A percentile compares a stretch with the other conserved stretches of the same genome.
Conservation (phyloP, 2,113 vertebrate genomes). For the Lasiurus cinereus region DNA sequence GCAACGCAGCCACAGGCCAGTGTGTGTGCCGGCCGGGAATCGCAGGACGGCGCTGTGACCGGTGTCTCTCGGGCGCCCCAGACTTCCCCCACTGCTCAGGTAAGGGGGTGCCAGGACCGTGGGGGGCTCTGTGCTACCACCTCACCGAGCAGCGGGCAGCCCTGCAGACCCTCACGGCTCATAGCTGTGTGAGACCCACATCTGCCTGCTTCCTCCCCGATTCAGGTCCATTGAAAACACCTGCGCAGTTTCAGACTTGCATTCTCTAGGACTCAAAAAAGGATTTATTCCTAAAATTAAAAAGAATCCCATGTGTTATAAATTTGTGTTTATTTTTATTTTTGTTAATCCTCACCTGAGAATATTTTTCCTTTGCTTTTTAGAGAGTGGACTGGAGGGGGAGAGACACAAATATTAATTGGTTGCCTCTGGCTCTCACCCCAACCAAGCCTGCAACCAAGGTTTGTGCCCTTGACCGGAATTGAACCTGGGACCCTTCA, state of each 20-base stretch:
- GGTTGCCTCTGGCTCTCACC: too few species aligned
- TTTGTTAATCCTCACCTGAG: too few species aligned
- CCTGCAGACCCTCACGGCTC: background rate
- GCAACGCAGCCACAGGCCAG: constrained; percentile 89
- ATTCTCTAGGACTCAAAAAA: background rate
- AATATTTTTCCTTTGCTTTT: too few species aligned
- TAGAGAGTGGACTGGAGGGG: too few species aligned
- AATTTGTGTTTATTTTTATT: background rate
- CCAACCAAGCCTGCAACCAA: too few species aligned
- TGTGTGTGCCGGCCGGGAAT: constrained; percentile 89
- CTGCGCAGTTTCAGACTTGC: background rate
- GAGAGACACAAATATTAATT: too few species aligned
- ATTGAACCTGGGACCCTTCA: too few species aligned
- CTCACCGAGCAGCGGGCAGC: background rate
- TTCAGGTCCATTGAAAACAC: background rate
- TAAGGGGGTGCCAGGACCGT: constrained; percentile 64
- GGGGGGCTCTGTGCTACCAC: background rate
- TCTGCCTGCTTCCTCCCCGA: background rate
- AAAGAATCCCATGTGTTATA: background rate
- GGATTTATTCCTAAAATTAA: background rate
- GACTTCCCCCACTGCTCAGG: constrained; percentile 92
- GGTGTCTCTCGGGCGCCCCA: constrained; percentile 85
- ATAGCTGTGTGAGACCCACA: background rate
- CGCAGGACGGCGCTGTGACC: constrained; percentile 90
- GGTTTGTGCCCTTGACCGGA: too few species aligned